These are phyloP conservation scores for Lasioglossum albipes DNA, from an alignment of 1,140 invertebrate species.

Conservation along the genomic window DNA sequence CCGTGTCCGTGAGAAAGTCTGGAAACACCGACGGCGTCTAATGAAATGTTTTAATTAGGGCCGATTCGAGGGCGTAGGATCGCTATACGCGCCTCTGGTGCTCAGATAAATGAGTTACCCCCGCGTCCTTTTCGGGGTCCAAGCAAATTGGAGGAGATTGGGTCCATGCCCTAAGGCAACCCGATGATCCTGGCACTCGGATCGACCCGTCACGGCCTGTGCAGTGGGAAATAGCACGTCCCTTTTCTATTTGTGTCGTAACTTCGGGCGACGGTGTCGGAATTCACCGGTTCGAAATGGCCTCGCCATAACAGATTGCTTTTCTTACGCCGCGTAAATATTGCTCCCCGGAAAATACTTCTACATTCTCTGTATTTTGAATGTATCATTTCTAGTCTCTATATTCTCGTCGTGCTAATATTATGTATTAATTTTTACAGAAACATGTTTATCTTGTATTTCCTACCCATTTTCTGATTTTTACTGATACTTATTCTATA, in stretches of 20 bases:
- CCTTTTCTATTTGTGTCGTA: conserved; percentile 17
- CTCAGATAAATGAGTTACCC: conserved; percentile 51
- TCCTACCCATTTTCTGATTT: too few relatives aligned
- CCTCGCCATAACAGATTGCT: neutral
- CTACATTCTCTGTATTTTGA: too few relatives aligned
- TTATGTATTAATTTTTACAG: too few relatives aligned
- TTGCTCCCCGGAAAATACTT: neutral
- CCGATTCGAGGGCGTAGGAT: conserved; percentile 42
- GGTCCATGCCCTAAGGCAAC: conserved; percentile 30
- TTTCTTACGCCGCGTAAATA: conserved; percentile 1
- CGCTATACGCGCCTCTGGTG: conserved; percentile 37
- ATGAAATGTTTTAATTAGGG: conserved; percentile 61
- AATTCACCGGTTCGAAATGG: conserved; percentile 17
- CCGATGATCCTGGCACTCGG: conserved; percentile 13
- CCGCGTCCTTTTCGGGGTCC: conserved; percentile 21
- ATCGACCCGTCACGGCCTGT: neutral
- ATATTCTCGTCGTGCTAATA: too few relatives aligned
- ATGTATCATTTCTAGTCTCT: too few relatives aligned
- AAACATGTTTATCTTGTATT: too few relatives aligned
- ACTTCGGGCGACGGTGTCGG: neutral
- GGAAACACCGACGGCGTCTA: conserved; percentile 25
- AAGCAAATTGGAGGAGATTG: conserved; percentile 57
- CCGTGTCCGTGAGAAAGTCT: conserved; percentile 53
- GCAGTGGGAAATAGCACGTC: conserved; percentile 24
- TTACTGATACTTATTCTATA: too few relatives aligned